A percentile compares a stretch with the other conserved stretches of the same genome.
Conservation (phyloP, 1,140 invertebrate species). For the Acromyrmex heyeri region DNA sequence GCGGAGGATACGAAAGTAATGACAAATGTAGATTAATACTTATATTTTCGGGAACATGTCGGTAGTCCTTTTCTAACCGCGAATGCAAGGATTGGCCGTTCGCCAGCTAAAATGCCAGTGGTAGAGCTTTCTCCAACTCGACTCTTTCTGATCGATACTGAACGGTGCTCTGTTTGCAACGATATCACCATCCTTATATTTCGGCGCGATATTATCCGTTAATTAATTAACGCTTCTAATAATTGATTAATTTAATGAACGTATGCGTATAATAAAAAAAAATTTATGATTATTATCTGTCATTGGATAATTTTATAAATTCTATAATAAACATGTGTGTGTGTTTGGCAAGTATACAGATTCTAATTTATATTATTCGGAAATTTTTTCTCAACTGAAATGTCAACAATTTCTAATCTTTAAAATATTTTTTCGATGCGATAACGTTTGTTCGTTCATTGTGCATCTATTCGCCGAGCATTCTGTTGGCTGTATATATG, state of each 20-base stretch:
- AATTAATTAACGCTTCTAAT: conserved; percentile 5
- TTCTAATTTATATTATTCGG: neutral
- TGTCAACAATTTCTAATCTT: neutral
- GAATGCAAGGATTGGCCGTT: conserved; percentile 53
- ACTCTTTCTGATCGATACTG: conserved; percentile 67
- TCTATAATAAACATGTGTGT: neutral
- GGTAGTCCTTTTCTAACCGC: conserved; percentile 19
- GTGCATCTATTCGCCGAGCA: conserved; percentile 3
- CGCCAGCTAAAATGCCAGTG: conserved; percentile 55
- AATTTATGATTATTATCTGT: neutral
- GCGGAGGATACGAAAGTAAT: neutral
- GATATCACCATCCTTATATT: conserved; percentile 17
- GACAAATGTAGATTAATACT: conserved; percentile 33
- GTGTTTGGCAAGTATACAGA: neutral
- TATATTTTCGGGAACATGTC: conserved; percentile 45
- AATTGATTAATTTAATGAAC: neutral
- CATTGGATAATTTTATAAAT: no score
- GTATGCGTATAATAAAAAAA: neutral
- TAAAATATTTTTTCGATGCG: neutral
- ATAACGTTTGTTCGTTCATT: neutral
- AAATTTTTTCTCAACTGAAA: neutral
- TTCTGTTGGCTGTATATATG: neutral
- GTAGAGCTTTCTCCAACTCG: conserved; percentile 53
- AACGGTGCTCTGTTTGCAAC: conserved; percentile 8
- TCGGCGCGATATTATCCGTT: neutral